phyloP scores from a whole-genome alignment of 1,140 invertebrate species.

The Drosophila elegans region DNA sequence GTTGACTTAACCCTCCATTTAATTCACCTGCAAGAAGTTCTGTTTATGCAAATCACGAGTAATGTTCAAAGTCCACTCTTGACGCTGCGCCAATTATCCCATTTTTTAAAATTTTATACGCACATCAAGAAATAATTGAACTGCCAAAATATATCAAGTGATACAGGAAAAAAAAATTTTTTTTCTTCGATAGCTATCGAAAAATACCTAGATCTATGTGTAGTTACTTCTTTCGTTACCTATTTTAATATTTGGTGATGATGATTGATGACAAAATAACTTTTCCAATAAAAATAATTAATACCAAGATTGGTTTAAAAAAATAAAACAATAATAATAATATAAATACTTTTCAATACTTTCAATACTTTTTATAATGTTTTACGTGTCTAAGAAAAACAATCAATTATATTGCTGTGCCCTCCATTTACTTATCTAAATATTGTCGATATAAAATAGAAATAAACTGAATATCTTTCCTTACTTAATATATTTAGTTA shows the following conservation, averaged over 20 bases:
- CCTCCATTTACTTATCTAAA: background rate
- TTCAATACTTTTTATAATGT: constrained; percentile 8
- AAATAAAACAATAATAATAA: too few relatives aligned
- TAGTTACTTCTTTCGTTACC: too few relatives aligned
- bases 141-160: background rate
- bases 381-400: background rate
- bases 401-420: background rate
- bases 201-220: too few relatives aligned
- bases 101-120: too few relatives aligned
- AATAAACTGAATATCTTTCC: background rate
- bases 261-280: too few relatives aligned
- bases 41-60: constrained; percentile 19
- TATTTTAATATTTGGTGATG: too few relatives aligned
- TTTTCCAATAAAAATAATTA: too few relatives aligned
- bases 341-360: too few relatives aligned
- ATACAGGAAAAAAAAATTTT: background rate
- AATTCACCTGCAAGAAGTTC: background rate
- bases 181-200: background rate
- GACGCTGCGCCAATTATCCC: constrained; percentile 22
- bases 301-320: too few relatives aligned
- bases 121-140: background rate
- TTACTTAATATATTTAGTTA: background rate
- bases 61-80: constrained; percentile 33
- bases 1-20: background rate
- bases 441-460: background rate